Conservation (phyloP, 2,888 invertebrate genomes). For the Eupelmus urozonus region DNA sequence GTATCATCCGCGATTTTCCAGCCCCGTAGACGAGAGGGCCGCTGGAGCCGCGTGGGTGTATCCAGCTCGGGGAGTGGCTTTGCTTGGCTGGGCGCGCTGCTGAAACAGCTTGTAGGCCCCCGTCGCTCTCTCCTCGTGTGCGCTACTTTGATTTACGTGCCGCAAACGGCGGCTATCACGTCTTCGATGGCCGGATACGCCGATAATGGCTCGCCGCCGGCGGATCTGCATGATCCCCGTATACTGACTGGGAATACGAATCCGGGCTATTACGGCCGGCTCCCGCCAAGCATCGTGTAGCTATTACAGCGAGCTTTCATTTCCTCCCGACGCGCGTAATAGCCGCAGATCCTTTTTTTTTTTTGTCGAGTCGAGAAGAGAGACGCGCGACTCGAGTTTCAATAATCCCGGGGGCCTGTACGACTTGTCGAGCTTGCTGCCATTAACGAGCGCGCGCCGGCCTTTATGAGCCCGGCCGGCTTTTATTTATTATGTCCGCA, state of each 20-base stretch:
- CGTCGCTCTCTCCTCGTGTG: not conserved
- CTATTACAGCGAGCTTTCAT: not conserved
- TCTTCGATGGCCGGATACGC: conserved; percentile 14
- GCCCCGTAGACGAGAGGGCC: too few species aligned
- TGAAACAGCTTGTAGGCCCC: conserved; percentile 39
- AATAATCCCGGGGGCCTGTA: too few species aligned
- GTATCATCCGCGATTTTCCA: conserved; percentile 18
- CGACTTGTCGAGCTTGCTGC: too few species aligned
- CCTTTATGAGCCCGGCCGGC: too few species aligned
- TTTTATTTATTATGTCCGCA: too few species aligned
- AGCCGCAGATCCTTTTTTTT: not conserved
- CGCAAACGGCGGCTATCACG: conserved; percentile 23
- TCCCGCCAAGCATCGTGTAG: not conserved
- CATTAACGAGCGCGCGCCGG: too few species aligned
- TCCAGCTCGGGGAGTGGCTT: not conserved
- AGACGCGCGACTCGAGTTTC: too few species aligned
- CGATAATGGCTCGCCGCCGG: conserved; percentile 28
- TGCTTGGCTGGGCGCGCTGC: too few species aligned
- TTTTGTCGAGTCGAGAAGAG: too few species aligned
- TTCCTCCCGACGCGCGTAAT: not conserved
- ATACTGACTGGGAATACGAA: conserved; percentile 40
- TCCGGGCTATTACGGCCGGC: conserved; percentile 12
- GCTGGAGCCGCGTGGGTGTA: too few species aligned
- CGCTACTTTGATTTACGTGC: conserved; percentile 43
- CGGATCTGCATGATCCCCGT: conserved; percentile 45